These are phyloP conservation scores for Agrilus mali DNA, from an alignment of 2,888 invertebrate species.

Conservation along the genomic window DNA sequence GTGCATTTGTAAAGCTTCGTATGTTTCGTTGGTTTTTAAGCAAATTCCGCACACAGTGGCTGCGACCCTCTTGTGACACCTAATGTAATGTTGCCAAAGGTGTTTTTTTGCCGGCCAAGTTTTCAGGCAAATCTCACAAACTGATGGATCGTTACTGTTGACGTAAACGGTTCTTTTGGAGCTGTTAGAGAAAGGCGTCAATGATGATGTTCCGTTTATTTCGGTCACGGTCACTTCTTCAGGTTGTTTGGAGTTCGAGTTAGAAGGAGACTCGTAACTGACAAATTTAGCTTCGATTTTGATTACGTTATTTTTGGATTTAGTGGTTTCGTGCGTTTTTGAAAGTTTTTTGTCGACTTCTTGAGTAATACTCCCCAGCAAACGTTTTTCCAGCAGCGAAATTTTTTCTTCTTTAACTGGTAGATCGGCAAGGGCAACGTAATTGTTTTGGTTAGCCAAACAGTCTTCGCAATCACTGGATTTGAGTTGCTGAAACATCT, in stretches of 20 bases:
- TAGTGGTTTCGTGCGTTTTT: background rate
- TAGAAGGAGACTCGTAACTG: too few relatives aligned
- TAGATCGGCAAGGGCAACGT: background rate
- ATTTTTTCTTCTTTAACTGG: constrained; percentile 18
- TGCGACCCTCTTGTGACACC: constrained; percentile 43
- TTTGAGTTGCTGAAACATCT: constrained; percentile 4
- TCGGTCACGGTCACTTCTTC: background rate
- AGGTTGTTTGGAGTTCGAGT: background rate
- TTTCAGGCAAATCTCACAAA: constrained; percentile 45
- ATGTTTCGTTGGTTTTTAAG: constrained; percentile 39
- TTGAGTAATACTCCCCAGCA: constrained; percentile 20
- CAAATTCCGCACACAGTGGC: constrained; percentile 48
- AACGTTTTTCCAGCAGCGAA: constrained; percentile 26
- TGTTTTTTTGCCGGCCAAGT: constrained; percentile 48
- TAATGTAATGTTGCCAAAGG: constrained; percentile 44
- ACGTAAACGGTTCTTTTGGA: constrained; percentile 41
- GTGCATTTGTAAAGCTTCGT: constrained; percentile 37
- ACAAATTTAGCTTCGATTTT: background rate
- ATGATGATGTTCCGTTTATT: background rate
- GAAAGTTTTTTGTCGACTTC: constrained; percentile 4
- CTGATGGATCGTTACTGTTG: constrained; percentile 34
- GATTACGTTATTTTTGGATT: background rate
- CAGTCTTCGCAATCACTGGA: constrained; percentile 8
- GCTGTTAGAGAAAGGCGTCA: constrained; percentile 20
- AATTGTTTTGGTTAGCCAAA: constrained; percentile 1